Conservation (phyloP, 2,797 vertebrate genomes). For the Epinephelus awoara region DNA sequence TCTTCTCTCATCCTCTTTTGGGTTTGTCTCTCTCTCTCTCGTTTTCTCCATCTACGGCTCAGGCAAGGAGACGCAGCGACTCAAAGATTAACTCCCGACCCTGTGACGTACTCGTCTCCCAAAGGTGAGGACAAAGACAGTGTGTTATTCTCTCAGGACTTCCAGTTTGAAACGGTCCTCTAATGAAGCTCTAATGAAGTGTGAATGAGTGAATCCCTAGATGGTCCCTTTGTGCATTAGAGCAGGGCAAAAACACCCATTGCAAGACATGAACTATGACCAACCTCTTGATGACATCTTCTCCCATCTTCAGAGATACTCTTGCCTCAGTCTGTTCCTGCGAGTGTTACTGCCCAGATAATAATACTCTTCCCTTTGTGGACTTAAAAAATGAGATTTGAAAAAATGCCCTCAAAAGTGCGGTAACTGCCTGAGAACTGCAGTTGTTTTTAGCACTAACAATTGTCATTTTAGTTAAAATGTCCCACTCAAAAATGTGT, state of each 20-base stretch:
- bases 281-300: conserved; percentile 20
- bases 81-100: conserved; percentile 88
- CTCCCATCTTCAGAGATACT: background rate
- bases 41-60: conserved; percentile 35
- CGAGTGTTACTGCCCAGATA: background rate
- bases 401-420: background rate
- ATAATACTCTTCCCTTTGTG: background rate
- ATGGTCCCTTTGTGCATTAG: conserved; percentile 54
- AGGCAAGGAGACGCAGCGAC: conserved; percentile 92
- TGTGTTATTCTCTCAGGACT: conserved; percentile 62
- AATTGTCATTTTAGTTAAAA: background rate
- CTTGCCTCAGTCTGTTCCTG: conserved; percentile 1
- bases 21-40: conserved; percentile 3
- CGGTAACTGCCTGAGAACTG: background rate
- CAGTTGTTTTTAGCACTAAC: no score
- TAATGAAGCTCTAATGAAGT: conserved; percentile 84
- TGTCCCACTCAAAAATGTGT: no score
- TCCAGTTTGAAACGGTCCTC: conserved; percentile 57
- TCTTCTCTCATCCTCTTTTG: conserved; percentile 34
- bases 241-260: conserved; percentile 31
- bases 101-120: conserved; percentile 89
- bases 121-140: conserved; percentile 88
- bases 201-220: conserved; percentile 73
- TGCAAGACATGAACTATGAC: conserved; percentile 13
- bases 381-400: background rate